Evolutionary conservation across 2,113 vertebrate genomes (phyloP).

Genomic region (Carassius gibelio): DNA sequence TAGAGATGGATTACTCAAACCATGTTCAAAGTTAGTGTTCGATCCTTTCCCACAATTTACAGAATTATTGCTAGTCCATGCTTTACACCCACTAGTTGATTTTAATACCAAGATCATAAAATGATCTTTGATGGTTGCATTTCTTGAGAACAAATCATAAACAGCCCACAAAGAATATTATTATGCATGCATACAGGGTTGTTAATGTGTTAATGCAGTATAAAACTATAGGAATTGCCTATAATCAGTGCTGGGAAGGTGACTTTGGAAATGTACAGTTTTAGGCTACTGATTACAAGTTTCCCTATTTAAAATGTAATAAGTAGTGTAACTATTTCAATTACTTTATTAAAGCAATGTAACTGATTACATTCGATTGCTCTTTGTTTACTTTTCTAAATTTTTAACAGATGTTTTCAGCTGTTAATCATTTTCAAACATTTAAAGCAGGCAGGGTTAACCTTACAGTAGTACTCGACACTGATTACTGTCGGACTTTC

Average conservation of each 20-base stretch:
- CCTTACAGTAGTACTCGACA: no score
- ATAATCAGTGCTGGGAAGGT: not conserved
- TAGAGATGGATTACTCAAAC: not conserved
- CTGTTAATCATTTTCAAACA: no score
- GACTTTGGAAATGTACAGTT: no score
- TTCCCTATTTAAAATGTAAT: no score
- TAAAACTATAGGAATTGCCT: not conserved
- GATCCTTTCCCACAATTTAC: not conserved
- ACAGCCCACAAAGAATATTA: not conserved
- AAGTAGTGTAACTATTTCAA: no score
- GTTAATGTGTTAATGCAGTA: not conserved
- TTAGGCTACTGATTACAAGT: no score
- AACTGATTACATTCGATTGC: no score
- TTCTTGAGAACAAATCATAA: not conserved
- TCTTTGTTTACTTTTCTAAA: no score
- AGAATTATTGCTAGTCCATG: not conserved
- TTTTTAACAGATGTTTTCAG: no score
- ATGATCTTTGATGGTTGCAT: not conserved
- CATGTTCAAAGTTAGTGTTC: not conserved
- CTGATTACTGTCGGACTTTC: no score
- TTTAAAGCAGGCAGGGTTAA: no score
- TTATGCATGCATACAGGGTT: not conserved
- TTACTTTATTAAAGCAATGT: no score
- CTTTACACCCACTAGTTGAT: not conserved
- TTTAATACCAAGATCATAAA: not conserved